Percentiles rank a stretch among this genome's conserved stretches.
phyloP scores from a whole-genome alignment of 2,888 invertebrate genomes.

The Sepiola atlantica region DNA sequence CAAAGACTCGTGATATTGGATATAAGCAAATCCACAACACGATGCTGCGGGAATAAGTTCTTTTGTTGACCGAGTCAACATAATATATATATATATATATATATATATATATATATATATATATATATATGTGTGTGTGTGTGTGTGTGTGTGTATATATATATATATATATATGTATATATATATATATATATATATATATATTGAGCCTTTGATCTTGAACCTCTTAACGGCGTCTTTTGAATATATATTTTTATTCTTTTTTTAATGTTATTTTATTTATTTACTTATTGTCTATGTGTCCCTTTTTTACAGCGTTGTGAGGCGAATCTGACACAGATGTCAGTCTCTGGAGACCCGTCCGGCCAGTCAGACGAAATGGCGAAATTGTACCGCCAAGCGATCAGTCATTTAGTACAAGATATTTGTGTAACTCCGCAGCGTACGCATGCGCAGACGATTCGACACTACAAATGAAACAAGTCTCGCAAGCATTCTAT shows the following conservation, averaged over 20 bases:
- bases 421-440: constrained; percentile 32
- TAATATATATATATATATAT: too few relatives aligned
- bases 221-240: not conserved
- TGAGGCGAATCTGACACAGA: not conserved
- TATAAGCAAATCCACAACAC: too few relatives aligned
- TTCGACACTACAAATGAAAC: too few relatives aligned
- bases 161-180: not conserved
- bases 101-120: not conserved
- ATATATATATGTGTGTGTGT: too few relatives aligned
- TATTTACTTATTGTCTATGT: not conserved
- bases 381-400: not conserved
- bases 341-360: constrained; percentile 5
- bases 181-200: not conserved
- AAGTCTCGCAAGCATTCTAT: too few relatives aligned
- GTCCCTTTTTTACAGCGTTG: not conserved
- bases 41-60: too few relatives aligned
- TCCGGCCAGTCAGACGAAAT: not conserved
- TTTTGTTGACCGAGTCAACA: too few relatives aligned
- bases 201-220: not conserved
- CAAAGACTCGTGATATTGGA: too few relatives aligned
- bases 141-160: too few relatives aligned
- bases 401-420: constrained; percentile 32
- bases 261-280: not conserved
- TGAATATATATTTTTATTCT: not conserved
- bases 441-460: not conserved